Evolutionary conservation across 2,797 vertebrate species (phyloP).

Genomic region (Acanthiza pusilla): DNA sequence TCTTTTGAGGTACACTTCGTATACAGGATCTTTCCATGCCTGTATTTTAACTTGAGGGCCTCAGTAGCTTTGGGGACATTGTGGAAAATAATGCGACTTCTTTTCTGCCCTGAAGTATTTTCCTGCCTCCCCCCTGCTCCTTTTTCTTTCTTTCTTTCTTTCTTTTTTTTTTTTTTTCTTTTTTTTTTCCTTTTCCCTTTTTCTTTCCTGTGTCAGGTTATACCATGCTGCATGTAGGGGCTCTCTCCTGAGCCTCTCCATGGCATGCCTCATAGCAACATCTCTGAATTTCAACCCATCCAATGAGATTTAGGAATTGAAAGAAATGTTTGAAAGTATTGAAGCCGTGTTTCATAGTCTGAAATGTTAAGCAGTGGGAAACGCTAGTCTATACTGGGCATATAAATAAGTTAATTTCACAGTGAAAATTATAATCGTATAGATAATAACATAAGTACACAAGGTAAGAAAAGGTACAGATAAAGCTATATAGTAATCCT

Average conservation of each 20-base stretch:
- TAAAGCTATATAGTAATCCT: background rate
- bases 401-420: background rate
- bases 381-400: background rate
- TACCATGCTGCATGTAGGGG: background rate
- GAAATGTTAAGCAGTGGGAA: background rate
- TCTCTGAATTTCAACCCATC: background rate
- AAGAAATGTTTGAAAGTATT: background rate
- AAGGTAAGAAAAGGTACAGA: background rate
- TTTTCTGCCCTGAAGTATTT: background rate
- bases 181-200: background rate
- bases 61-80: background rate
- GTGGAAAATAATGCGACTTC: background rate
- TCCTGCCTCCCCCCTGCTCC: accelerated
- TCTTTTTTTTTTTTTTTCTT: background rate
- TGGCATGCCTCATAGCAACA: background rate
- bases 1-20: background rate
- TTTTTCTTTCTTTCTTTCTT: background rate
- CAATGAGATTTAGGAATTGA: background rate
- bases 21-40: background rate
- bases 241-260: background rate
- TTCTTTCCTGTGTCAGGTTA: background rate
- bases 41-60: background rate
- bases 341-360: background rate
- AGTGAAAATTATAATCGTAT: background rate
- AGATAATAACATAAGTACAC: background rate